Evolutionary conservation across 2,888 invertebrate genomes (phyloP), one percentile per base, ranked within the genome.

Genomic region (Dryadula phaetusa): DNA sequence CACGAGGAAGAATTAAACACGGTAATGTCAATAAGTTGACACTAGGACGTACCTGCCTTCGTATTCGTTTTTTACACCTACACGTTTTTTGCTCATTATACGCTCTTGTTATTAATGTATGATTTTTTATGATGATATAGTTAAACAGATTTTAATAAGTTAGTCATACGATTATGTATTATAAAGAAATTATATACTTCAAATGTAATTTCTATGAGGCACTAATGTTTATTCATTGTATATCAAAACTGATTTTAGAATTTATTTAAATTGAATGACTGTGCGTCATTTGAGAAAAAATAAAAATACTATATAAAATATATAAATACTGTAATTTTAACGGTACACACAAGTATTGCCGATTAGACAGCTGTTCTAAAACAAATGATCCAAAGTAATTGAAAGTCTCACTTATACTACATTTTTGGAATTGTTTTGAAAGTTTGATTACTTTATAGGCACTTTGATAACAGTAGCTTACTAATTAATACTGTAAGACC

Each of bases 1-100:
- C 28, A 16, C 6, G 12, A 40, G 25, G 22, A 28, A 8, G 25
- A 22, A 18, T 44, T 54, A 8, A 54, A 44, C 32, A 54, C 18
- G 44, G 32, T 64, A 54, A 49, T 47, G 47, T 58, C 58, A 40
- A 47, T 56, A 37, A 47, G 25, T 37, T 64, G 64, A 58, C 56
- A 49, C 47, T 28, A 56, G n/a, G 32, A 40, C 6, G 44, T 44
- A 63, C 42, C 25, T n/a, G 46, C 54, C 20, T 54, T n/a, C 34
- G 54, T 56, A 56, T 37, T 8, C 20, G 54, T 40, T 56, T 58
- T 64, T 64, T 40, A 56, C 12, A 6, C 10, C 34, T 32, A 37
- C 28, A 37, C 18, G 37, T 64, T 64, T 32, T 64, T 58, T 47
- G 58, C 40, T 56, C 49, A 58, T 56, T 64, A 64, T 37, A 58